These are phyloP conservation scores for Caerostris darwini DNA, from an alignment of 1,140 invertebrate genomes.

Conservation along the genomic window DNA sequence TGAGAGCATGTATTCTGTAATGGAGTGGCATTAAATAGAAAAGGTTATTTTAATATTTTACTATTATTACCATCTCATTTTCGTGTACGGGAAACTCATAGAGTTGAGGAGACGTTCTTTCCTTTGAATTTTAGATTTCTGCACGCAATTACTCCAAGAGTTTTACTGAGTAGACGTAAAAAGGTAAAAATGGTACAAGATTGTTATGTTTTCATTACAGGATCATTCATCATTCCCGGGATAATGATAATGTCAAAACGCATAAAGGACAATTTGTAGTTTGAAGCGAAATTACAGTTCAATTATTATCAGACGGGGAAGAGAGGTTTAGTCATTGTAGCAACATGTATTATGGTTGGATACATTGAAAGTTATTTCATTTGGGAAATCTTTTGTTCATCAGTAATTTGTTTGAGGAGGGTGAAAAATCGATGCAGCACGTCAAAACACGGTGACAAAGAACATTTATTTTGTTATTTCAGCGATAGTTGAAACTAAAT, in stretches of 20 bases:
- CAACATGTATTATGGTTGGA: too few relatives aligned
- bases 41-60: conserved; percentile 50
- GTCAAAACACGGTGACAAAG: too few relatives aligned
- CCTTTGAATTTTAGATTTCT: conserved; percentile 18
- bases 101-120: background rate
- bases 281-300: too few relatives aligned
- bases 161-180: background rate
- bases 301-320: too few relatives aligned
- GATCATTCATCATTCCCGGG: background rate
- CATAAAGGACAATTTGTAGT: background rate
- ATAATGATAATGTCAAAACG: background rate
- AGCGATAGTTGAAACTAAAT: too few relatives aligned
- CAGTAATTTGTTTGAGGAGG: too few relatives aligned
- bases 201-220: background rate
- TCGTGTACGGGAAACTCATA: background rate
- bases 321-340: too few relatives aligned
- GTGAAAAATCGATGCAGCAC: too few relatives aligned
- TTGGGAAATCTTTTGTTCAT: too few relatives aligned
- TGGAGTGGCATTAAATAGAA: conserved; percentile 24
- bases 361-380: too few relatives aligned
- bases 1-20: background rate
- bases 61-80: conserved; percentile 33
- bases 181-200: conserved; percentile 10
- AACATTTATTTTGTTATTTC: too few relatives aligned
- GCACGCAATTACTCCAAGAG: conserved; percentile 31